Evolutionary conservation across 2,888 invertebrate genomes (phyloP).

Genomic region (Hydraecia micacea): DNA sequence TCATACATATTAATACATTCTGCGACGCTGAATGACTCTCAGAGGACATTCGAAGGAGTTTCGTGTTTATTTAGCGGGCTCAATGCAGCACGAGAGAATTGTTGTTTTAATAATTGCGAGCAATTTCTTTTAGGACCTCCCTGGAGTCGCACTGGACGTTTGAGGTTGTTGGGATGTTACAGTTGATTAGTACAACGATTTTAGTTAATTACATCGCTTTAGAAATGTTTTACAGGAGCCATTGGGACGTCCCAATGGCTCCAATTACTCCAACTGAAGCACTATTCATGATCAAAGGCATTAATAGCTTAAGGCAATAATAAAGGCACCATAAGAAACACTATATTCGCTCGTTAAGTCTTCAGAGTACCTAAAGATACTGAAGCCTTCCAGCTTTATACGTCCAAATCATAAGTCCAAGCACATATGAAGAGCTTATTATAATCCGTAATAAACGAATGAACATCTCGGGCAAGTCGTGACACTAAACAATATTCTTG

Average conservation of each 20-base stretch:
- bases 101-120: constrained; percentile 66
- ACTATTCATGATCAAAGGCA: constrained; percentile 1
- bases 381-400: constrained; percentile 24
- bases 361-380: constrained; percentile 14
- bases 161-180: constrained; percentile 41
- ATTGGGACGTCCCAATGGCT: too few relatives aligned
- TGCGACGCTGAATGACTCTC: constrained; percentile 78
- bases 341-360: constrained; percentile 2
- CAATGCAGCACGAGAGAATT: constrained; percentile 63
- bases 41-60: constrained; percentile 67
- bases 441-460: constrained; percentile 68
- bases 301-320: constrained; percentile 16
- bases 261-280: not conserved
- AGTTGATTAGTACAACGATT: constrained; percentile 51
- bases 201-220: constrained; percentile 39
- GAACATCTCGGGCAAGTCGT: constrained; percentile 68
- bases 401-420: constrained; percentile 54
- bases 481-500: constrained; percentile 74
- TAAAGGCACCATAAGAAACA: constrained; percentile 24
- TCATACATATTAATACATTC: constrained; percentile 83
- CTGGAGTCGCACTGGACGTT: constrained; percentile 56
- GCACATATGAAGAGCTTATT: constrained; percentile 62
- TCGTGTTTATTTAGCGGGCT: constrained; percentile 73
- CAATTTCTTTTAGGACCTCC: constrained; percentile 63
- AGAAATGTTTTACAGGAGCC: constrained; percentile 16